Evolutionary conservation across 2,113 vertebrate species (phyloP), one percentile per base, ranked within the genome.

Genomic region (Ptyas mucosa): DNA sequence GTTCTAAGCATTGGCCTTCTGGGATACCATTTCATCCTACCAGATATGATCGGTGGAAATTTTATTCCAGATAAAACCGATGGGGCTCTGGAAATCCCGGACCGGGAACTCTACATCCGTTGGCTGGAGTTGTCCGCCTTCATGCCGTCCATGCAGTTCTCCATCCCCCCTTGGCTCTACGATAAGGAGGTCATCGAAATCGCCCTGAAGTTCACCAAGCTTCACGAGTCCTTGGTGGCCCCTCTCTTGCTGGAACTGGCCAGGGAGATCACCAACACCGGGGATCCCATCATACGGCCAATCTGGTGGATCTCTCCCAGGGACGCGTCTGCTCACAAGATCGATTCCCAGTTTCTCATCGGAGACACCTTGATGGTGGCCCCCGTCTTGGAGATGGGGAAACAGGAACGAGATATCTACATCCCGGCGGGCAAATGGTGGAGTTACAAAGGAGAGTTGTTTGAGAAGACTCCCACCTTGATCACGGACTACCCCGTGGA

Each of bases 61-160:
- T 98, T 98, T 0, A 26, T 99, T 90, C 93, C 97, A 0, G 98
- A 97, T 99, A 98, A 97, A 89, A 99, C 98, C 0, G 93, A 95
- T 0, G 98, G 98, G 0, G 97, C 97, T 0, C 92, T 94, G n/a
- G 97, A 94, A 85, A 97, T 99, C 91, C 99, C 99, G 0, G 98
- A 99, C 94, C 98, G 98, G 7, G 99, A 99, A 95, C 98, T 99
- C 51, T 99, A 99, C 1, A 98, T 99, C 94, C 98, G 99, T 81
- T 99, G 99, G 99, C 97, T 99, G 96, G 99, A 99, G 96, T 98
- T 99, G 91, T 98, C 98, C 0, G 99, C 99, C 51, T 99, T 99
- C 97, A 99, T 99, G 99, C 99, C 99, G 1, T 98, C 99, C 87
- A 99, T 99, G 99, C 99, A 99, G 97, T 99, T 99, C 95, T 99